Evolutionary conservation across 2,113 vertebrate genomes (phyloP).

Genomic region (Labeo rohita): DNA sequence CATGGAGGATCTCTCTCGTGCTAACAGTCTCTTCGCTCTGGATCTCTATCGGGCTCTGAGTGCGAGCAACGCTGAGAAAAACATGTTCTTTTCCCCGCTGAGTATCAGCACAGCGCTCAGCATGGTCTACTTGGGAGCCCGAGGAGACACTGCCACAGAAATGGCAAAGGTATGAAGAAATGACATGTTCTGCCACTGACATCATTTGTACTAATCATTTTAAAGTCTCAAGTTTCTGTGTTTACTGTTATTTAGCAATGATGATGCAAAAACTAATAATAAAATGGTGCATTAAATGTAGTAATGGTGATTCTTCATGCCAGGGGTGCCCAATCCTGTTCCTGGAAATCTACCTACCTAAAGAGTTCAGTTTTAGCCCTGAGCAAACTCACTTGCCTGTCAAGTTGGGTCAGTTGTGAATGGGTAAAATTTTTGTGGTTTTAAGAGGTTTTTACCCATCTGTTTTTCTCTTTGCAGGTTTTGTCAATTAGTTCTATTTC

Average conservation of each 20-base stretch:
- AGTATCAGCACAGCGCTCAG: slow-evolving; percentile 73
- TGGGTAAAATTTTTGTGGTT: too few species aligned
- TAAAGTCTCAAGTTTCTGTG: too few species aligned
- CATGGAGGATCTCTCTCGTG: slow-evolving; percentile 79
- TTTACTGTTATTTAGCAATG: too few species aligned
- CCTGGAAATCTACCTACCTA: too few species aligned
- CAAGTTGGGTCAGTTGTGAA: too few species aligned
- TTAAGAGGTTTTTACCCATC: too few species aligned
- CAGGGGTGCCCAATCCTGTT: too few species aligned
- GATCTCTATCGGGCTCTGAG: slow-evolving; percentile 77
- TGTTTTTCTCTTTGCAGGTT: slow-evolving; percentile 67
- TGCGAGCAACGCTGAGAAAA: slow-evolving; percentile 56
- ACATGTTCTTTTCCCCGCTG: slow-evolving; percentile 86
- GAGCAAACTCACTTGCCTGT: too few species aligned
- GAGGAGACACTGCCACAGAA: slow-evolving; percentile 79
- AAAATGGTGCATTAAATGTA: neutral
- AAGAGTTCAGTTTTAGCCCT: neutral
- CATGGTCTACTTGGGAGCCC: slow-evolving; percentile 54
- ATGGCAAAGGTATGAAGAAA: slow-evolving; percentile 81
- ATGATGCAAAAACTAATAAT: too few species aligned
- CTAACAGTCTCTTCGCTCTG: slow-evolving; percentile 83
- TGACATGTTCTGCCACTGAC: slow-evolving; percentile 44
- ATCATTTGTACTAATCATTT: too few species aligned
- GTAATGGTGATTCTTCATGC: too few species aligned
- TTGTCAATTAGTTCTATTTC: slow-evolving; percentile 76